Evolutionary conservation across 2,888 invertebrate species (phyloP), one percentile per base, ranked within the genome.

Genomic region (Serripes groenlandicus): DNA sequence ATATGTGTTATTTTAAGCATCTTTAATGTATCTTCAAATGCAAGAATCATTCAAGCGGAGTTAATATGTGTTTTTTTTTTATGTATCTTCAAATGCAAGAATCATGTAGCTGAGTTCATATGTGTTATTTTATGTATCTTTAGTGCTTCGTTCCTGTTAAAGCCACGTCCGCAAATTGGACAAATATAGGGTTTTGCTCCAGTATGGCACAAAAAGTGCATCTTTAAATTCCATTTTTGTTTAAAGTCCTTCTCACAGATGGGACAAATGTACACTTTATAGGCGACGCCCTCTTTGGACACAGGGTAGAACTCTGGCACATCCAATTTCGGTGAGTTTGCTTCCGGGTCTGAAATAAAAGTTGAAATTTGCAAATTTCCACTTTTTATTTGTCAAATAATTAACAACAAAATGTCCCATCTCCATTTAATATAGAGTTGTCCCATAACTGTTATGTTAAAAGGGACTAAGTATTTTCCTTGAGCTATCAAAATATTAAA

Each of bases 131-230:
- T 56, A 30, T 75, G 75, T 18, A 54, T 35, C 4, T 42, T 75
- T 32, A 75, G 18, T 18, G 54, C 37, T 11, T 64, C 18, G 18
- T 37, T 26, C 34, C 49, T 30, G 30, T n/a, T 68, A 23, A 66
- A 75, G 34, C n/a, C 64, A 0, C 34, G 32, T 28, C 52, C 52
- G n/a, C 75, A 75, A 23, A 72, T 72, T 23, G 56, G 34, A 52
- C 71, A 72, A 18, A 28, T 42, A 30, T 42, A 76, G 1, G 76
- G 68, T n/a, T 35, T 76, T 32, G 62, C 64, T 1, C 58, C 66
- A 0, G 54, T 72, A 32, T 78, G 78, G n/a, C 62, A 58, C 34
- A 32, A 23, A 37, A 18, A 62, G 37, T 77, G 77, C 28, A 42
- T 37, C n/a, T 26, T 62, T 21, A 71, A 62, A 28, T 66, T 64